A percentile compares a stretch with the other conserved stretches of the same genome.
Conservation (phyloP, 2,797 vertebrate species). For the Silurus aristotelis region DNA sequence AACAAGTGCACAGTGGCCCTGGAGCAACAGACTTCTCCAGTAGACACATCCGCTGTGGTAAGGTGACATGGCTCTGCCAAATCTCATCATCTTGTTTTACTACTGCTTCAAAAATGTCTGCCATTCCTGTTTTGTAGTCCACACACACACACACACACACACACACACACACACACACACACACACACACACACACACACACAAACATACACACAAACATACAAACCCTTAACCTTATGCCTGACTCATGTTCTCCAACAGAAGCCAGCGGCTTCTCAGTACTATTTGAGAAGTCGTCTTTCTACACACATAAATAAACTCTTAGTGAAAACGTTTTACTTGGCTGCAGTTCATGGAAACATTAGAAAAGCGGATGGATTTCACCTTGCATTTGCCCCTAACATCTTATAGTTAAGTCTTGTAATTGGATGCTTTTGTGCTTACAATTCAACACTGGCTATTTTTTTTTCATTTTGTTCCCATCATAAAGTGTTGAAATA, state of each 20-base stretch:
- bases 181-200: conserved; percentile 5
- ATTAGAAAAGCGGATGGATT: conserved; percentile 65
- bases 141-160: neutral
- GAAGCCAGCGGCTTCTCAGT: conserved; percentile 54
- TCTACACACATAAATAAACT: conserved; percentile 75
- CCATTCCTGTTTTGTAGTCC: conserved; percentile 50
- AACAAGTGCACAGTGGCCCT: conserved; percentile 64
- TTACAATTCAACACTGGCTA: conserved; percentile 19
- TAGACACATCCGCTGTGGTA: conserved; percentile 57
- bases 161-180: neutral
- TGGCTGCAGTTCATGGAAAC: conserved; percentile 70
- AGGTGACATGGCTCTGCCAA: conserved; percentile 66
- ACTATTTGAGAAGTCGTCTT: conserved; percentile 70
- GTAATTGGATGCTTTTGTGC: conserved; percentile 34
- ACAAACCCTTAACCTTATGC: conserved; percentile 55
- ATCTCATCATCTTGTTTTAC: conserved; percentile 69
- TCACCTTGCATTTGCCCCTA: conserved; percentile 67
- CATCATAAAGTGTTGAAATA: conserved; percentile 19
- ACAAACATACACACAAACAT: conserved; percentile 12
- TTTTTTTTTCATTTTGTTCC: conserved; percentile 38
- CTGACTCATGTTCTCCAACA: conserved; percentile 69
- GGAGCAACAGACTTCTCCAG: conserved; percentile 31
- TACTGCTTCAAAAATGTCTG: conserved; percentile 68
- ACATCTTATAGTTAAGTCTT: conserved; percentile 58
- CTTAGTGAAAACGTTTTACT: conserved; percentile 64